These are phyloP conservation scores for Spongilla lacustris DNA, from an alignment of 37 sponge, comb jelly and placozoan species.

Conservation along the genomic window DNA sequence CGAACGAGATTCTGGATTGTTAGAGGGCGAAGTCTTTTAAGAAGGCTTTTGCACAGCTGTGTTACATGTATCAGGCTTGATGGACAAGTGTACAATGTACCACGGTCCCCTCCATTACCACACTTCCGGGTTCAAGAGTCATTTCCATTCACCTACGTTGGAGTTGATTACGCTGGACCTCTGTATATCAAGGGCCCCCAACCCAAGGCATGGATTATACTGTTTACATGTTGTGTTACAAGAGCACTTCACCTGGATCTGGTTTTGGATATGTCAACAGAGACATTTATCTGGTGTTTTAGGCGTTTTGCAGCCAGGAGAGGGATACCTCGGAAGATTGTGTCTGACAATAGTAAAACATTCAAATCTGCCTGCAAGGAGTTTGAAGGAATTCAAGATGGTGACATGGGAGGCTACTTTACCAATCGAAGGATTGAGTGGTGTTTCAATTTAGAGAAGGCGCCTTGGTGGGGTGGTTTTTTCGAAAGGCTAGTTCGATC, in stretches of 20 bases:
- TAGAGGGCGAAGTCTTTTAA: slow-evolving; percentile 3
- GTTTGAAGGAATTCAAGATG: slow-evolving; percentile 2
- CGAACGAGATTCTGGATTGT: slow-evolving; percentile 3
- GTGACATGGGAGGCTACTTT: slow-evolving; percentile 13
- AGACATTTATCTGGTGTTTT: slow-evolving; percentile 40
- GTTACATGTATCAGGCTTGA: background rate
- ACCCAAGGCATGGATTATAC: background rate
- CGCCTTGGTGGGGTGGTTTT: slow-evolving; percentile 66
- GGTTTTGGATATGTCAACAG: slow-evolving; percentile 18
- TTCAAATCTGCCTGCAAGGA: slow-evolving; percentile 47
- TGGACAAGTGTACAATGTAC: no score
- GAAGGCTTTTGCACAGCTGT: slow-evolving; percentile 12
- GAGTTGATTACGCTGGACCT: slow-evolving; percentile 15
- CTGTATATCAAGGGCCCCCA: background rate
- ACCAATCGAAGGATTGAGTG: slow-evolving; percentile 2
- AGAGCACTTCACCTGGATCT: slow-evolving; percentile 38
- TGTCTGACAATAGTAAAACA: slow-evolving; percentile 53
- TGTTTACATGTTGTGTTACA: slow-evolving; percentile 32
- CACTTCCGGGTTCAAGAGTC: slow-evolving; percentile 17
- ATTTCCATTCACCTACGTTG: slow-evolving; percentile 11
- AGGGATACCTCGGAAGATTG: slow-evolving; percentile 35
- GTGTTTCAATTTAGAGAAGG: slow-evolving; percentile 48
- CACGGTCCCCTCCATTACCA: slow-evolving; percentile 30
- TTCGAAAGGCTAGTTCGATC: slow-evolving; percentile 45
- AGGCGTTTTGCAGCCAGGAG: slow-evolving; percentile 59